Evolutionary conservation across 2,888 invertebrate species (phyloP), one percentile per base, ranked within the genome.

Genomic region (Ditylenchus weischeri): DNA sequence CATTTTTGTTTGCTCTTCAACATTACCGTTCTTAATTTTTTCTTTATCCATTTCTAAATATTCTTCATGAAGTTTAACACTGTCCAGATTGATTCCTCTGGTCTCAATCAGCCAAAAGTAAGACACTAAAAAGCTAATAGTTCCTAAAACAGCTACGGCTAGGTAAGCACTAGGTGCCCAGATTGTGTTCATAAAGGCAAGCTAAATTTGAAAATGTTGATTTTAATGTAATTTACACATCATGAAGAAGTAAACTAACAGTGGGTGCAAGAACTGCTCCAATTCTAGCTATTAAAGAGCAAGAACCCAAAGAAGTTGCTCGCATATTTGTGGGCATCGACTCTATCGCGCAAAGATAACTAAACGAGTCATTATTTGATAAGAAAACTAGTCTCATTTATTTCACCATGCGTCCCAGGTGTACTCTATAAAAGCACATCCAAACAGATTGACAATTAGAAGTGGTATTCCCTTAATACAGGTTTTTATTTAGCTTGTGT

Each of bases 81-180:
- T n/a, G 21, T 71, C 69, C 50, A 59, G n/a, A 59, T 59, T 29
- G 7, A 59, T 59, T 19, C 73, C 74, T 60, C 76, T 75, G 36
- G 75, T 75, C 61, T 75, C 75, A 51, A 69, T 61, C 21, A 75
- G 66, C 64, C 68, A 71, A 43, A 69, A 63, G 51, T 70, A 79
- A 6, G 75, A 74, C 29, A 78, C 65, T 7, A 69, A 8, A 23
- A 66, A 19, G 48, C 80, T 80, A 65, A 81, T 69, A 7, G 70
- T 63, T 64, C 80, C 80, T 36, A 81, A 68, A 35, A 73, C 60
- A 1, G 75, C 76, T 4, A 79, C 79, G 0, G 78, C 73, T 47
- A 79, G 58, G 64, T 78, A 81, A 13, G 78, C 78, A n/a, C 78
- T 74, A 47, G 77, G 77, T 3, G 76, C 70, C 78, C 78, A 81